Evolutionary conservation across 2,888 invertebrate species (phyloP), one percentile per base, ranked within the genome.

Genomic region (Clunio marinus): DNA sequence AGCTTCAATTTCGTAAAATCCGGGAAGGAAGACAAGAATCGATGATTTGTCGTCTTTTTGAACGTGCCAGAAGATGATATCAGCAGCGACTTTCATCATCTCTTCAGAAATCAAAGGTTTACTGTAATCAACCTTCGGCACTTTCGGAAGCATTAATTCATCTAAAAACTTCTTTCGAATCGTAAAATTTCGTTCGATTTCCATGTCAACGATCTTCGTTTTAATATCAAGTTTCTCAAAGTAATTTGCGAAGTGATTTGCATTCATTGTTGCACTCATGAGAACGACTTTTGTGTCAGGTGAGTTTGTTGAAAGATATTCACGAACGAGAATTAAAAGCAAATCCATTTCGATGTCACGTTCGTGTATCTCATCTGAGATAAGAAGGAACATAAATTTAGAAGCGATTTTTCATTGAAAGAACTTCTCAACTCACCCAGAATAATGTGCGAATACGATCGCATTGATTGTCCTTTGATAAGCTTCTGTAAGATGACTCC

Each of bases 291-390:
- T 89, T 0, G 87, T 86, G 69, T 81, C 78, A 0, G 80, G 78
- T 0, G 88, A 87, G 75, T 86, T 87, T 0, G 86, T 80, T 13
- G 73, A 79, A 25, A 93, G 78, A 59, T 94, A 82, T 73, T 88
- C 90, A 70, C 90, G 86, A 0, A 96, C 87, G 7, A 97, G 80
- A 10, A 96, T 81, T 24, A 97, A 77, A 1, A 93, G 80, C 75
- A 97, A 94, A 75, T 97, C 97, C 83, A 94, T 91, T 25, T 96
- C 91, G 75, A 92, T 88, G 72, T 91, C 90, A 41, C 97, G 82
- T 77, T 97, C 97, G 74, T 97, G 95, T 0, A 96, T 91, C 80
- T 97, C 96, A 75, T 96, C 96, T n/a, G n/a, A n/a, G n/a, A n/a
- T n/a, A n/a, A n/a, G n/a, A n/a, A n/a, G n/a, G n/a, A n/a, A n/a